Percentiles rank a stretch among this genome's conserved stretches.
These are phyloP conservation scores for Platypus cylindrus DNA, from an alignment of 2,888 invertebrate genomes.

Conservation along the genomic window DNA sequence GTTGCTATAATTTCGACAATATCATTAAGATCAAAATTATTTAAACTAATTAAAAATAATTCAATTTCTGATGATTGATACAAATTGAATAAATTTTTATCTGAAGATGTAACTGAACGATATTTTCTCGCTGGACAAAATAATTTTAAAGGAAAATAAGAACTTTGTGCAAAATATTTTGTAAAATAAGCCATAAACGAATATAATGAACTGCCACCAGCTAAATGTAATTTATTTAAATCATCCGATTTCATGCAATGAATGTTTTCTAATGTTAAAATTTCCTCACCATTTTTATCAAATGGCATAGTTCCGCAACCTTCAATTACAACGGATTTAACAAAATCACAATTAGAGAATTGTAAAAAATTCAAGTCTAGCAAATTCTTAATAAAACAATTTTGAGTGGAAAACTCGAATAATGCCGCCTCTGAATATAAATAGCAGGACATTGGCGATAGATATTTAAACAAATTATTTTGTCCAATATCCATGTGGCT, in stretches of 20 bases:
- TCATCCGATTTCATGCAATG: slow-evolving; percentile 39
- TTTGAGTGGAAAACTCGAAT: slow-evolving; percentile 52
- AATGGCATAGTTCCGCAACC: slow-evolving; percentile 50
- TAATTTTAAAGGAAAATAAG: slow-evolving; percentile 54
- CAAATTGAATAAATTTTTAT: slow-evolving; percentile 46
- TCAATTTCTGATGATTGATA: slow-evolving; percentile 58
- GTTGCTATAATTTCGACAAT: slow-evolving; percentile 39
- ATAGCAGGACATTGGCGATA: slow-evolving; percentile 47
- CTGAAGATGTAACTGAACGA: slow-evolving; percentile 32
- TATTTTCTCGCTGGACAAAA: slow-evolving; percentile 63
- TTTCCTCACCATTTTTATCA: slow-evolving; percentile 38
- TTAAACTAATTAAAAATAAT: slow-evolving; percentile 47
- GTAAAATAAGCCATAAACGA: slow-evolving; percentile 64
- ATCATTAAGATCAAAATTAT: slow-evolving; percentile 40
- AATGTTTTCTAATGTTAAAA: slow-evolving; percentile 48
- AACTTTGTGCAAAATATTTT: slow-evolving; percentile 48
- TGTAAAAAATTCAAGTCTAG: slow-evolving; percentile 43
- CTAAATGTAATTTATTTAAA: slow-evolving; percentile 54
- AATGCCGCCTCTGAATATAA: slow-evolving; percentile 54
- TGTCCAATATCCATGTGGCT: slow-evolving; percentile 45
- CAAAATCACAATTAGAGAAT: slow-evolving; percentile 67
- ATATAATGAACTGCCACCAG: slow-evolving; percentile 60
- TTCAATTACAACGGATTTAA: slow-evolving; percentile 60
- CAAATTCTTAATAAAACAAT: slow-evolving; percentile 38
- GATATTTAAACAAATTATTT: slow-evolving; percentile 41